Percentiles rank a stretch among this genome's conserved stretches.
Evolutionary conservation across 2,113 vertebrate genomes (phyloP).

Genomic region (Sakesphorus luctuosus): DNA sequence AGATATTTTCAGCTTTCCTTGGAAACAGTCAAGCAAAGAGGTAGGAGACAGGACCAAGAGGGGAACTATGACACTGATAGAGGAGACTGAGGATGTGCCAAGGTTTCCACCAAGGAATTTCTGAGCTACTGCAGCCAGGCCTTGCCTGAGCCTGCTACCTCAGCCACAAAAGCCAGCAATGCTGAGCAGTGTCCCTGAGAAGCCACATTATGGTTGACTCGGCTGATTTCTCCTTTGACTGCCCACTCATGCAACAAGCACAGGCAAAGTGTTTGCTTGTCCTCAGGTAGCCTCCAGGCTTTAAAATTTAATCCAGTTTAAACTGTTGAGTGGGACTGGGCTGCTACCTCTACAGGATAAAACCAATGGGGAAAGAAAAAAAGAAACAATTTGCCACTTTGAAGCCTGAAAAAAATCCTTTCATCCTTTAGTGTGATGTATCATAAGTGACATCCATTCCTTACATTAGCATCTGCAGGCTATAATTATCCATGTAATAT

Average conservation of each 20-base stretch:
- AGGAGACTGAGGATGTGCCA: neutral
- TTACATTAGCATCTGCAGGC: slow-evolving; percentile 33
- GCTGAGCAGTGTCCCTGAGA: neutral
- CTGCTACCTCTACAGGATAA: neutral
- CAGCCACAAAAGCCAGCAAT: neutral
- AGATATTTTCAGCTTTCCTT: neutral
- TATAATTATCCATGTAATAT: slow-evolving; percentile 42
- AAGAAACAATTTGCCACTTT: neutral
- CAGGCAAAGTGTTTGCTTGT: neutral
- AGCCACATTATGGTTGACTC: neutral
- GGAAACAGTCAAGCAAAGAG: neutral
- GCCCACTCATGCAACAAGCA: neutral
- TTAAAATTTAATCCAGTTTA: neutral
- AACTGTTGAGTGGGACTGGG: neutral
- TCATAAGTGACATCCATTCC: neutral
- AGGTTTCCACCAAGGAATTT: neutral
- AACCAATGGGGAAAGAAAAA: neutral
- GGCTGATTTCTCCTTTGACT: neutral
- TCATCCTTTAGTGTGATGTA: slow-evolving; percentile 11
- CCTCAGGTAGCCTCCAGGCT: neutral
- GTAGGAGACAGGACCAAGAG: neutral
- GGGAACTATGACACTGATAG: accelerated
- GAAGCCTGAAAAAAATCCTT: neutral
- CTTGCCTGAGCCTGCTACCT: neutral
- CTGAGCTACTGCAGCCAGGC: neutral